These are phyloP conservation scores for Stenchaetothrips biformis DNA, from an alignment of 2,888 invertebrate genomes.

Conservation along the genomic window DNA sequence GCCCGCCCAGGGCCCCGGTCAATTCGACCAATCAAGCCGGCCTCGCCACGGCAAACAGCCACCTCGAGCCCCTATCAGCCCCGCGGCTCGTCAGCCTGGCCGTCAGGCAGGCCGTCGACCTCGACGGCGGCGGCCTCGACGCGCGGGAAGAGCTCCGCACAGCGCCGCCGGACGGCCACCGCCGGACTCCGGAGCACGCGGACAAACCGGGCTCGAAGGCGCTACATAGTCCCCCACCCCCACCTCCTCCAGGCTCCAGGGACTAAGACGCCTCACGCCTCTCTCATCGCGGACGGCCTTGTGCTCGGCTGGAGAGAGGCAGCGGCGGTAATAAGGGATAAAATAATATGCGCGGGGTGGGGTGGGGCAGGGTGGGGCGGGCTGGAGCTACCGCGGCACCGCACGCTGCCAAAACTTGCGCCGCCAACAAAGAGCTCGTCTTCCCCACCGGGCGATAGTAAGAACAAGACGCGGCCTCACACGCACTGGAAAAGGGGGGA, in stretches of 20 bases:
- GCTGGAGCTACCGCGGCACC: background rate
- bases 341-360: background rate
- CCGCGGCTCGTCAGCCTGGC: too few relatives aligned
- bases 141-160: too few relatives aligned
- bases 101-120: too few relatives aligned
- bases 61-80: too few relatives aligned
- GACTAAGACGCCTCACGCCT: background rate
- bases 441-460: background rate
- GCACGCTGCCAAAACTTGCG: background rate
- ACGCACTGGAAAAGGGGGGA: background rate
- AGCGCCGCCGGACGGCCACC: too few relatives aligned
- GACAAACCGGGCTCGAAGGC: background rate
- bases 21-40: too few relatives aligned
- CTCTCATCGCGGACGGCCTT: background rate
- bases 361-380: background rate
- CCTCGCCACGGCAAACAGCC: too few relatives aligned
- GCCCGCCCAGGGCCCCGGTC: too few relatives aligned
- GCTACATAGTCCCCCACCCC: background rate
- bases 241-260: background rate
- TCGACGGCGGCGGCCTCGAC: too few relatives aligned
- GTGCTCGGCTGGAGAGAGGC: background rate
- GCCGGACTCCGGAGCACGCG: background rate
- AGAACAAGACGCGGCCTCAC: background rate
- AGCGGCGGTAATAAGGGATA: background rate
- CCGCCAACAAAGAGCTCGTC: background rate